Percentiles rank a stretch among this genome's conserved stretches.
These are phyloP conservation scores for Montipora efflorescens DNA, from an alignment of 64 coral and sea anemone genomes.

Conservation along the genomic window DNA sequence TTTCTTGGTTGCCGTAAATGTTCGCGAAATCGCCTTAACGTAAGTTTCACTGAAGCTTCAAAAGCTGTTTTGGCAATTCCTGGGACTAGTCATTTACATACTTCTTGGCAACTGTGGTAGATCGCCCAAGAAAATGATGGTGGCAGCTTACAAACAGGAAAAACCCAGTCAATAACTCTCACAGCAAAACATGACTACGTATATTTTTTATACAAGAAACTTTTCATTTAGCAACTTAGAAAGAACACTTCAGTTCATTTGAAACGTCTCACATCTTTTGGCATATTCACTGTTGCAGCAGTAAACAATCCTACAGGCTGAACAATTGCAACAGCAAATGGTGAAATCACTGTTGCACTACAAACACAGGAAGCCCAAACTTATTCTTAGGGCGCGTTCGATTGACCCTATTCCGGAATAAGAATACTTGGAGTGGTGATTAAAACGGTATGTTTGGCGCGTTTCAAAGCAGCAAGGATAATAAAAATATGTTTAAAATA, in stretches of 20 bases:
- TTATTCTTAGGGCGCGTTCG: too few species aligned
- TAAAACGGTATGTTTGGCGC: too few species aligned
- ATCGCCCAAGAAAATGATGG: neutral
- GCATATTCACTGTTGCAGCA: neutral
- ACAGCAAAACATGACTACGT: neutral
- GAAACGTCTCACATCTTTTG: neutral
- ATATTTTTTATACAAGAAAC: neutral
- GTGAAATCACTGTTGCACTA: too few species aligned
- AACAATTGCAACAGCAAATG: neutral
- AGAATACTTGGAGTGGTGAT: too few species aligned
- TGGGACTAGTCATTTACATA: neutral
- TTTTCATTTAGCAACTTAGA: neutral
- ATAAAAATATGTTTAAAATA: too few species aligned
- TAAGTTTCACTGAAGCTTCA: neutral
- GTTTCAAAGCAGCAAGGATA: too few species aligned
- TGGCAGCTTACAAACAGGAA: neutral
- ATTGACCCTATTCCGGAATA: too few species aligned
- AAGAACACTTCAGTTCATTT: neutral
- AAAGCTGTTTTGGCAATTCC: neutral
- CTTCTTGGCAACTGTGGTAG: conserved; percentile 1
- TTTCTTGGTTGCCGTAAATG: neutral
- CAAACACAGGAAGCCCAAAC: too few species aligned
- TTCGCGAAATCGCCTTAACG: neutral
- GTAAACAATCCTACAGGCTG: neutral
- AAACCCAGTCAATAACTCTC: neutral